Base-by-base conservation (phyloP, 2,888 invertebrate species). In the Harpalus rufipes region DNA sequence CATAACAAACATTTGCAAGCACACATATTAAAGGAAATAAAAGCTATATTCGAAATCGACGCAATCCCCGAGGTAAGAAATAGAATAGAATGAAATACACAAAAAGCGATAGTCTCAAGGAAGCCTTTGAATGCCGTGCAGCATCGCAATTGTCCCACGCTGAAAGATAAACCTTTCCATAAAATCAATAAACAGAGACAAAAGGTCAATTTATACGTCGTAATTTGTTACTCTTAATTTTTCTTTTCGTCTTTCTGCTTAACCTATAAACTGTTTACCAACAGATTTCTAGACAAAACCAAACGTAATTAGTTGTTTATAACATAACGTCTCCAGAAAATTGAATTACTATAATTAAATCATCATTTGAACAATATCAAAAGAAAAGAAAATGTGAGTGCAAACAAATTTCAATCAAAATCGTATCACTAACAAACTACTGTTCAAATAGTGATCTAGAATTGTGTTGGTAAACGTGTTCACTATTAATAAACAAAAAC, bases 131-230 rank as follows among this genome's bases (percentile, higher is more conserved):
- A 78, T 25, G 56, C 32, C 56, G 58, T 58, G 78, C 78, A 78
- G 32, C 44, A 74, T 78, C 78, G 78, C 58, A 78, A 78, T 78
- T 44, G 81, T 63, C 81, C 65, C 81, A 81, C 81, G 81, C 81
- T 81, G 63, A 65, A 61, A 81, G 51, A 81, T 81, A 81, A 63
- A 80, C 63, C 58, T 74, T 74, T 51, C n/a, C 44, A 81, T 81
- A 81, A 81, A 81, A 81, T 81, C 81, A 81, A 81, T 81, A 81
- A 63, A 81, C 81, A 81, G 61, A 39, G 51, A 65, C 81, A 81
- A 65, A 79, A 81, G 81, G 81, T 81, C 81, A 44, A 61, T 61
- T 63, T 81, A 61, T 44, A 61, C 21, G n/a, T 41, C 16, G 61
- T 81, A 21, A 58, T 78, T 74, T 78, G 61, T 79, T 79, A 79